Conservation (phyloP, 2,113 vertebrate genomes). For the Zosterops lateralis region DNA sequence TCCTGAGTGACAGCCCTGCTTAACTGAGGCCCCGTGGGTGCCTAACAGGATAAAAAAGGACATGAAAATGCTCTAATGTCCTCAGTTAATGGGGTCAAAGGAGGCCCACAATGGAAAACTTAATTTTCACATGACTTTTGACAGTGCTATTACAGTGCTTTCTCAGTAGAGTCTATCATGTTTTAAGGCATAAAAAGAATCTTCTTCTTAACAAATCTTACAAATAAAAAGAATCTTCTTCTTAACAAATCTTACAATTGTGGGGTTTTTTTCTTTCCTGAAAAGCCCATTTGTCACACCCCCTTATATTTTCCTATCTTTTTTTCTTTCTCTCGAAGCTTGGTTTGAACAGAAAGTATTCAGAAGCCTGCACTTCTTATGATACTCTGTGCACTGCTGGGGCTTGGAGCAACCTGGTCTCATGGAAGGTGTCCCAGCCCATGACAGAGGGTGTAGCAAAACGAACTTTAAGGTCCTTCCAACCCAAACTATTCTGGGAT, state of each 20-base stretch:
- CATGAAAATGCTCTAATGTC: neutral
- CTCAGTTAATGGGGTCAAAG: neutral
- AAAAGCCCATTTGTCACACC: neutral
- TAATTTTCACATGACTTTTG: neutral
- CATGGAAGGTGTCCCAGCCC: neutral
- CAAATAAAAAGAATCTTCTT: neutral
- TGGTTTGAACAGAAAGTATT: neutral
- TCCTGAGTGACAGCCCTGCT: neutral
- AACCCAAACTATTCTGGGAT: neutral
- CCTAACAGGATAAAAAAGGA: neutral
- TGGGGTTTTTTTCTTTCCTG: neutral
- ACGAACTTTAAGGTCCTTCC: neutral
- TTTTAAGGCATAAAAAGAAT: neutral
- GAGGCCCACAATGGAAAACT: neutral
- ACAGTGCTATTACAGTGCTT: neutral
- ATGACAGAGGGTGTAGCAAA: neutral
- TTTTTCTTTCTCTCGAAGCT: neutral
- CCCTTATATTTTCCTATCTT: neutral
- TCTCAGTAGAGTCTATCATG: neutral
- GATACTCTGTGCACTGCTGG: neutral
- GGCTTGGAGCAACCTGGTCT: neutral
- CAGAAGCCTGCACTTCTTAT: neutral
- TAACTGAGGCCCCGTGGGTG: neutral
- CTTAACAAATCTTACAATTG: neutral
- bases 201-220: neutral